These are phyloP conservation scores for Yponomeuta plumbellus DNA, from an alignment of 2,888 invertebrate species.

Conservation along the genomic window DNA sequence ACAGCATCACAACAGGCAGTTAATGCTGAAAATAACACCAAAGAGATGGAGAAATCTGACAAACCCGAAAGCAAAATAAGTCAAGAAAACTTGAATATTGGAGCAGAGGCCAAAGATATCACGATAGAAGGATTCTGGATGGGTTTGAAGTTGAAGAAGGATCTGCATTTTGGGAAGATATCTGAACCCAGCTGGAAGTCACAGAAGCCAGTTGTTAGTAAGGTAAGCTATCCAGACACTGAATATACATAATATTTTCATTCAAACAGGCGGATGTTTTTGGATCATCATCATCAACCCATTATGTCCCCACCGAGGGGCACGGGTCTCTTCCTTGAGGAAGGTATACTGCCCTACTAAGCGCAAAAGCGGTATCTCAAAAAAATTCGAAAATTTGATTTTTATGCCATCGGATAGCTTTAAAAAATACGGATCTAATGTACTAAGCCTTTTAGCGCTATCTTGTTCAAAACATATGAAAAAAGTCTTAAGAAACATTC, in stretches of 20 bases:
- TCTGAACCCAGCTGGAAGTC: conserved; percentile 59
- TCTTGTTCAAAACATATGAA: too few species aligned
- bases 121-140: conserved; percentile 55
- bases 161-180: conserved; percentile 60
- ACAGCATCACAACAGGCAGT: conserved; percentile 34
- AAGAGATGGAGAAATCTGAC: conserved; percentile 22
- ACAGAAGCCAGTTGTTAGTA: conserved; percentile 55
- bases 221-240: conserved; percentile 37
- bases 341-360: too few species aligned
- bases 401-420: too few species aligned
- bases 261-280: too few species aligned
- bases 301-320: too few species aligned
- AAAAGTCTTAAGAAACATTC: too few species aligned
- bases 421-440: too few species aligned
- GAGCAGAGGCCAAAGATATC: conserved; percentile 52
- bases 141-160: conserved; percentile 58
- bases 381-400: too few species aligned
- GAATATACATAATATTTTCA: neutral
- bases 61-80: conserved; percentile 31
- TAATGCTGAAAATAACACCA: conserved; percentile 9
- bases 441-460: too few species aligned
- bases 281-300: too few species aligned
- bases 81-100: conserved; percentile 39
- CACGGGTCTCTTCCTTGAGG: too few species aligned
- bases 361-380: too few species aligned